Evolutionary conservation across 92 coral and sea anemone species (phyloP).

Genomic region (Isaurus tuberculatus): DNA sequence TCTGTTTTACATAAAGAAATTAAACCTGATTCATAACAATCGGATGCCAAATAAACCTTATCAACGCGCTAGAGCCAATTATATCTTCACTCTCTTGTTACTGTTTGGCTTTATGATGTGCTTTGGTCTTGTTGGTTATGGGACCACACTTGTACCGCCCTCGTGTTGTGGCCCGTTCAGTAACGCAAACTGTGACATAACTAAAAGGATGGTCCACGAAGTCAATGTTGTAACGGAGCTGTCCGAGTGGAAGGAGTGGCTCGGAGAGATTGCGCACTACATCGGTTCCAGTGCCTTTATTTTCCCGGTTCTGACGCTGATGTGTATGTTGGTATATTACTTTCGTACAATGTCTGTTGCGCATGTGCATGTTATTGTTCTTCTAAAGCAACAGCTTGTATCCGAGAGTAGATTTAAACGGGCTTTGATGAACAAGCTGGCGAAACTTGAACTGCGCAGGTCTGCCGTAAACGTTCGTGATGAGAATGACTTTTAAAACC

Average conservation of each 20-base stretch:
- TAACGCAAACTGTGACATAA: slow-evolving; percentile 69
- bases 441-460: slow-evolving; percentile 40
- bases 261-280: slow-evolving; percentile 73
- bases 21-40: slow-evolving; percentile 86
- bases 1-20: slow-evolving; percentile 89
- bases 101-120: slow-evolving; percentile 86
- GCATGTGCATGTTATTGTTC: slow-evolving; percentile 76
- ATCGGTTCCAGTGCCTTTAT: slow-evolving; percentile 88
- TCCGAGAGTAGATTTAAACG: slow-evolving; percentile 74
- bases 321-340: slow-evolving; percentile 75
- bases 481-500: not conserved
- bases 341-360: slow-evolving; percentile 80
- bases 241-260: slow-evolving; percentile 75
- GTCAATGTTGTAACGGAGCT: slow-evolving; percentile 59
- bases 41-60: slow-evolving; percentile 89
- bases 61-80: slow-evolving; percentile 90
- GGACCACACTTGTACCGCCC: slow-evolving; percentile 85
- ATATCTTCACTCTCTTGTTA: slow-evolving; percentile 84
- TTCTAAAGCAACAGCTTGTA: slow-evolving; percentile 86
- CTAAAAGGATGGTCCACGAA: slow-evolving; percentile 70
- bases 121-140: slow-evolving; percentile 86
- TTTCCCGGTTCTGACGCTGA: slow-evolving; percentile 66
- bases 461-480: slow-evolving; percentile 15
- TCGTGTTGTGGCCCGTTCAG: slow-evolving; percentile 88
- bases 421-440: slow-evolving; percentile 56